Evolutionary conservation across 2,113 vertebrate genomes (phyloP).

Genomic region (Rhagologus leucostigma): DNA sequence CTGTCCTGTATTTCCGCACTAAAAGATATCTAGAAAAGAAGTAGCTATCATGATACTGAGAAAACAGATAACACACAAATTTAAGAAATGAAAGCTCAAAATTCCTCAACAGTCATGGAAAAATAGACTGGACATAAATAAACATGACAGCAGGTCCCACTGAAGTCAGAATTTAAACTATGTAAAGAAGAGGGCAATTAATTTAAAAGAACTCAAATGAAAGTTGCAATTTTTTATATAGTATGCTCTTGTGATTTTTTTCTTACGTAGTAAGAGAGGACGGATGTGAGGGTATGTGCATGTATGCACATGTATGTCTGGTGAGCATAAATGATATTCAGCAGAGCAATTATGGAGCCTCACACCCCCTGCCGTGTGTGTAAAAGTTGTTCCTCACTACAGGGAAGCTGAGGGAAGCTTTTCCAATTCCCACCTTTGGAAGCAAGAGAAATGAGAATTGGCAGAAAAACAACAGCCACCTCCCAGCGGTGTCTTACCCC

Average conservation of each 20-base stretch:
- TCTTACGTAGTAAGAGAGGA: no score
- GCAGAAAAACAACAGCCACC: not conserved
- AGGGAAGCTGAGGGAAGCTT: not conserved
- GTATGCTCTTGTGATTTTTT: not conserved
- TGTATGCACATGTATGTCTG: not conserved
- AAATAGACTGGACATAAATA: not conserved
- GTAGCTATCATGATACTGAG: not conserved
- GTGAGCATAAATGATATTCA: not conserved
- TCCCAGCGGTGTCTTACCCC: not conserved
- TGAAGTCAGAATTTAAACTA: not conserved
- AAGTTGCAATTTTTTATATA: not conserved
- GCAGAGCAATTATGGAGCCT: not conserved
- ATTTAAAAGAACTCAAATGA: not conserved
- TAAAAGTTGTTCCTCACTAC: not conserved
- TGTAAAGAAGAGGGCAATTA: not conserved
- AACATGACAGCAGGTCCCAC: not conserved
- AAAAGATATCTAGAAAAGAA: not conserved
- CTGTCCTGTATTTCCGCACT: not conserved
- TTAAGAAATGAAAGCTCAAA: slow-evolving; percentile 4
- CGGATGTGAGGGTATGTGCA: rapidly evolving
- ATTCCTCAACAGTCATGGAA: not conserved
- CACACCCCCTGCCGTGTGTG: not conserved
- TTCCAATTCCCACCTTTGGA: not conserved
- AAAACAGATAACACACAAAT: not conserved
- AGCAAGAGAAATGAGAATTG: not conserved